Evolutionary conservation across 2,888 invertebrate species (phyloP), one percentile per base, ranked within the genome.

Genomic region (Tholera decimalis): DNA sequence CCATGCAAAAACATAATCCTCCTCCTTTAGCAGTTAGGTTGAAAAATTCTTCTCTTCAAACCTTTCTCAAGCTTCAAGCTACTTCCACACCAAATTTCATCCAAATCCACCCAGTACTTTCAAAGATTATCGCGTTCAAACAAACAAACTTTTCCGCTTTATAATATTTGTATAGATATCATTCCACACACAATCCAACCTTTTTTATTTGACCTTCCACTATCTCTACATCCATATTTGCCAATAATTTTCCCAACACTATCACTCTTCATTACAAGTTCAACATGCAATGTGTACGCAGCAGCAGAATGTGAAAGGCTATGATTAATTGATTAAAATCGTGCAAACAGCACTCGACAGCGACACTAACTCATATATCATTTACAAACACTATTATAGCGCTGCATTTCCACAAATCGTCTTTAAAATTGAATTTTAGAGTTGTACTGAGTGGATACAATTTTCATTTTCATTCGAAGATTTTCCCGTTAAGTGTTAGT

Each of bases 261-360:
- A 44, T 24, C 18, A 44, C 11, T n/a, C n/a, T n/a, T n/a, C n/a
- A n/a, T n/a, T 22, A 13, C 18, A 33, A 47, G 33, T 33, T 18
- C 3, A 22, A 39, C 43, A 63, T 22, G 37, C 57, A 46, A n/a
- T 33, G 20, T 39, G 24, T 64, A 26, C 22, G 41, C 43, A 30
- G 28, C 55, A 37, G 33, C 20, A 47, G 74, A 47, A 53, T 72
- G 51, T 47, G 55, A 59, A 53, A 65, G 57, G 20, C 47, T 39
- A 37, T 73, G 73, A 73, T 73, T 78, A 73, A 73, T 73, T 73
- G 74, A 73, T 77, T 73, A 55, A 11, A 58, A 56, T 59, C 78
- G 74, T 53, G 74, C 74, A 73, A 78, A 73, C 41, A 78, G 26
- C 50, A 73, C 68, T 73, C 55, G 43, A 56, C 55, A 37, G 22